These are phyloP conservation scores for Oscheius sp. DNA, from an alignment of 2,888 invertebrate genomes.

Conservation along the genomic window DNA sequence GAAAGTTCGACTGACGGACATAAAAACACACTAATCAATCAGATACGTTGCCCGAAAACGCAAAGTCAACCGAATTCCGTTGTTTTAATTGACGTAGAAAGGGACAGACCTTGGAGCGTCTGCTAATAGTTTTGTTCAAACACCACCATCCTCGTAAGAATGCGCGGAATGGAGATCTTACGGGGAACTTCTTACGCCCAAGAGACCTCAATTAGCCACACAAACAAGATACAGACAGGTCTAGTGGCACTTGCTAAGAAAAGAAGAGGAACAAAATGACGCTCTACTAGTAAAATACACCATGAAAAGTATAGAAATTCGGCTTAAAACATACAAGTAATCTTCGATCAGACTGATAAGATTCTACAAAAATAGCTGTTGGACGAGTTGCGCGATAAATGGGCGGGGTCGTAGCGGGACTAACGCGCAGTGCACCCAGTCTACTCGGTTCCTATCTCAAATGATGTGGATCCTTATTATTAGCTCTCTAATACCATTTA, in stretches of 20 bases:
- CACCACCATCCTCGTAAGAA: slow-evolving; percentile 24
- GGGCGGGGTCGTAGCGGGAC: slow-evolving; percentile 36
- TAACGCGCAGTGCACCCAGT: slow-evolving; percentile 28
- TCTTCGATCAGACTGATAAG: slow-evolving; percentile 36
- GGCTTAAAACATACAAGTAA: background rate
- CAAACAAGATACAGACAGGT: slow-evolving; percentile 2
- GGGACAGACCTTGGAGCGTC: background rate
- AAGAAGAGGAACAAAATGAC: background rate
- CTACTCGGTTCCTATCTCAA: slow-evolving; percentile 20
- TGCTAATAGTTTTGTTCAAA: slow-evolving; percentile 26
- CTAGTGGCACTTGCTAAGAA: background rate
- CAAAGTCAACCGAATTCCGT: too few species aligned
- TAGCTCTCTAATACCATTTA: slow-evolving; percentile 8
- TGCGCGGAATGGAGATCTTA: slow-evolving; percentile 21
- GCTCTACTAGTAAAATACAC: background rate
- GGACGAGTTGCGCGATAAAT: slow-evolving; percentile 32
- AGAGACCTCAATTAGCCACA: slow-evolving; percentile 27
- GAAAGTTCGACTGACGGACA: background rate
- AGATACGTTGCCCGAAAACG: too few species aligned
- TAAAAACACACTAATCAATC: too few species aligned
- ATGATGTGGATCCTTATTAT: slow-evolving; percentile 29
- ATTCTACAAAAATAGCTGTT: slow-evolving; percentile 35
- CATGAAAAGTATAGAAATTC: background rate
- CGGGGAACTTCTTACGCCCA: slow-evolving; percentile 16
- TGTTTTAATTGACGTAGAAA: background rate